Conservation (phyloP, 2,888 invertebrate genomes). For the Agonopterix alstromeriana region DNA sequence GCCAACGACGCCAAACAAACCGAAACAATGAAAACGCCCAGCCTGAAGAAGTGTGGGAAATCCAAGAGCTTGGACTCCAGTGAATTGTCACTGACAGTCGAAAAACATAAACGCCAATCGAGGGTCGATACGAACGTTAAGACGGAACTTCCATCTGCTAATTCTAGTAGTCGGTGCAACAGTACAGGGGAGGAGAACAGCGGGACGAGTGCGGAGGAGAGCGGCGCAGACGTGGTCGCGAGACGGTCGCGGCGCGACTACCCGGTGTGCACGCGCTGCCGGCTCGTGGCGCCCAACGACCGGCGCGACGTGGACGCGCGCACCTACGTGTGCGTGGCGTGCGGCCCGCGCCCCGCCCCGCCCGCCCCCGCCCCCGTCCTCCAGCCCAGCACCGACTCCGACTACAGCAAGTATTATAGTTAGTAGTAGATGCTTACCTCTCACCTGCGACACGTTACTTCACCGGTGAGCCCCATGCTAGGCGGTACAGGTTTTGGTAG, state of each 20-base stretch:
- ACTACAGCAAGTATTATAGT: slow-evolving; percentile 77
- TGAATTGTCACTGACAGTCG: slow-evolving; percentile 81
- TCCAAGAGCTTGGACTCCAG: slow-evolving; percentile 92
- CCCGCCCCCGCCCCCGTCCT: slow-evolving; percentile 17
- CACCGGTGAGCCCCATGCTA: slow-evolving; percentile 22
- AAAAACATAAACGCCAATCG: slow-evolving; percentile 44
- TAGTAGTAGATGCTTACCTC: slow-evolving; percentile 67
- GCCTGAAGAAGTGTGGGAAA: slow-evolving; percentile 83
- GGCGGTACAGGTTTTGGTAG: not conserved
- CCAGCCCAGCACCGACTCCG: slow-evolving; percentile 55
- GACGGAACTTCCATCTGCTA: slow-evolving; percentile 22
- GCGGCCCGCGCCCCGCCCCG: slow-evolving; percentile 14
- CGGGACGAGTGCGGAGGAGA: slow-evolving; percentile 37
- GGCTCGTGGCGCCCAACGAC: slow-evolving; percentile 34
- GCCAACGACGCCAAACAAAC: slow-evolving; percentile 38
- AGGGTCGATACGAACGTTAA: slow-evolving; percentile 22
- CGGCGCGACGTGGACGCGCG: slow-evolving; percentile 23
- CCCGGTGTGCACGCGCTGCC: slow-evolving; percentile 38
- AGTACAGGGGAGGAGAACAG: slow-evolving; percentile 41
- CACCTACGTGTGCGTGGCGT: slow-evolving; percentile 29
- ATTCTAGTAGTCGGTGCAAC: slow-evolving; percentile 34
- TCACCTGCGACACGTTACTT: slow-evolving; percentile 33
- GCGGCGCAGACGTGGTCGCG: slow-evolving; percentile 13
- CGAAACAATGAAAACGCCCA: slow-evolving; percentile 51
- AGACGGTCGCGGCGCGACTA: slow-evolving; percentile 32